These are phyloP conservation scores for Sterrhoptilus dennistouni DNA, from an alignment of 2,113 vertebrate species.

Conservation along the genomic window DNA sequence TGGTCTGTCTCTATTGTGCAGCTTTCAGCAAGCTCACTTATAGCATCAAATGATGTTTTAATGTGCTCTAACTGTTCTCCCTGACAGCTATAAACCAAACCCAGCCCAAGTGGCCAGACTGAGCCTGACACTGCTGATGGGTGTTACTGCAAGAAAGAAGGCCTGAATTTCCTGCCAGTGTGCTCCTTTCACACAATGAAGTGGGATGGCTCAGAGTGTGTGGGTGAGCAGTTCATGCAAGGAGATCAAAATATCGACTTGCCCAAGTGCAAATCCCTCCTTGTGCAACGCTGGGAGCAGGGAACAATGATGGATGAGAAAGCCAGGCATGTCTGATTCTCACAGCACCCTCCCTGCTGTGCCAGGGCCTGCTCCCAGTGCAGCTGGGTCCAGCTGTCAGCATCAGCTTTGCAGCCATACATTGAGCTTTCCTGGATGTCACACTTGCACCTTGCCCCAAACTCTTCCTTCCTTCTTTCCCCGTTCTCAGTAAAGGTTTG, in stretches of 20 bases:
- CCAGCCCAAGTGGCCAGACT: background rate
- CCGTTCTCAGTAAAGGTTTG: background rate
- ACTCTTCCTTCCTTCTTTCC: background rate
- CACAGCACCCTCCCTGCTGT: background rate
- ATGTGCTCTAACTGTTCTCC: background rate
- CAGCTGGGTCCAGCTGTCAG: background rate
- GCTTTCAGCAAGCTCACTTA: background rate
- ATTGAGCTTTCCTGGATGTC: background rate
- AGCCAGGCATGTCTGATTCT: background rate
- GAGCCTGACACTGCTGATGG: background rate
- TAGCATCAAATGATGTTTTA: background rate
- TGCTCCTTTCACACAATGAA: background rate
- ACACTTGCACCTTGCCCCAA: background rate
- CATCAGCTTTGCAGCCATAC: background rate
- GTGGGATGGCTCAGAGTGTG: background rate
- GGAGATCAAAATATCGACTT: background rate
- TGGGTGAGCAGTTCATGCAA: constrained; percentile 13
- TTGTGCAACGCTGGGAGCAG: background rate
- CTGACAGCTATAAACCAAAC: background rate
- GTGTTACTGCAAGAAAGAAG: background rate
- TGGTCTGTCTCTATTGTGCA: background rate
- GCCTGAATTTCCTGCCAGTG: background rate
- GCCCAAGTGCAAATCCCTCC: constrained; percentile 28
- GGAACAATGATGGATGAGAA: constrained; percentile 20
- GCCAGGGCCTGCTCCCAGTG: background rate